Evolutionary conservation across 2,888 invertebrate genomes (phyloP).

Genomic region (Drosophila histrio): DNA sequence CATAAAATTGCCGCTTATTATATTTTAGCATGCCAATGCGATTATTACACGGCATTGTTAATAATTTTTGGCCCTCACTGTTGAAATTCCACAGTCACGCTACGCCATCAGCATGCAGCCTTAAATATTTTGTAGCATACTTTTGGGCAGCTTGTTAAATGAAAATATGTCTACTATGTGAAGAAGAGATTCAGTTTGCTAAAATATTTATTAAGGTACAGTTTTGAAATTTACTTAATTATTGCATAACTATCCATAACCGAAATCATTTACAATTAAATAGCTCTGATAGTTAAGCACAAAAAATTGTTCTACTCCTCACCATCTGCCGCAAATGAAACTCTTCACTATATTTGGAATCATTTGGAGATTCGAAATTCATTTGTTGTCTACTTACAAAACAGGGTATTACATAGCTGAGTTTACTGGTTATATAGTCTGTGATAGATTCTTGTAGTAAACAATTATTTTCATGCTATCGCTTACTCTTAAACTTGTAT

Average conservation of each 20-base stretch:
- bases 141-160: constrained; percentile 28
- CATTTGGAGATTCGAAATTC: too few species aligned
- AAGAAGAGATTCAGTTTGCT: neutral
- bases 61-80: constrained; percentile 20
- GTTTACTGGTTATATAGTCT: neutral
- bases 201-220: neutral
- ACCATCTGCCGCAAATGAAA: neutral
- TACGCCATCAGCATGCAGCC: constrained; percentile 26
- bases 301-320: constrained; percentile 7
- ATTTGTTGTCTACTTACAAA: neutral
- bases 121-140: constrained; percentile 52
- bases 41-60: constrained; percentile 36
- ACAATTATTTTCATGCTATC: neutral
- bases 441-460: neutral
- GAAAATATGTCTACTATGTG: neutral
- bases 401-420: neutral
- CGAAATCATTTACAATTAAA: neutral
- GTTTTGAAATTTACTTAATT: neutral
- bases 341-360: too few species aligned
- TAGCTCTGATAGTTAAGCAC: neutral
- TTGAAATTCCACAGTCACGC: constrained; percentile 39
- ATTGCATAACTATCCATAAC: neutral
- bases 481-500: neutral
- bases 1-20: constrained; percentile 51
- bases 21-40: constrained; percentile 56